Base-by-base conservation (phyloP, 2,888 invertebrate genomes). In the Hyalella azteca region DNA sequence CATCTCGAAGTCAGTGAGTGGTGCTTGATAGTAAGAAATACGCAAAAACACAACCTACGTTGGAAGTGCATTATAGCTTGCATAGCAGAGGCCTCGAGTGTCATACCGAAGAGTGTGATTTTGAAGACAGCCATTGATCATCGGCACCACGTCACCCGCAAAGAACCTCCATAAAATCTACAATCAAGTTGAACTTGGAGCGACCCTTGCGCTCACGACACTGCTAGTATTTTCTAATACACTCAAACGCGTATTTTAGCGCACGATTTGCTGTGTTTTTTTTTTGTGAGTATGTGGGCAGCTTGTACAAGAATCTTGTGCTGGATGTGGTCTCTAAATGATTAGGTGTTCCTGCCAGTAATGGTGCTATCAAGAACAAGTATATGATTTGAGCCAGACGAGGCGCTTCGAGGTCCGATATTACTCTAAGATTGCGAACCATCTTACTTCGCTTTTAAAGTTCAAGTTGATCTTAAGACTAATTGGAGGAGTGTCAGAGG, bases 281-380 rank as follows among this genome's bases (percentile, higher is more conserved):
- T 66, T 54, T 54, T 54, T 54, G 54, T 54, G 26, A 54, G 54
- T 54, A n/a, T n/a, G 54, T 32, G 66, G 36, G 66, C 66, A 36
- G 66, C 66, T n/a, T 66, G 66, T 32, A 66, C 19, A 36, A 66
- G 66, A 36, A 66, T 66, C 66, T 66, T 66, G 66, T 66, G 36
- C 66, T 66, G 66, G 66, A 66, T 66, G 66, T 66, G 66, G 66
- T 66, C 66, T 32, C 66, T 66, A 66, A 66, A 66, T 66, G 66
- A 66, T 66, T 4, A 66, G 66, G 66, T 66, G 66, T 66, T 66
- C 66, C 66, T 66, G 66, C 36, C 39, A 32, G 36, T 66, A 66
- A 66, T 66, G 36, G 66, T 36, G 66, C 66, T 32, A 66, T 66
- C 66, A 36, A 66, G 66, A 66, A 66, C 66, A 66, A 66, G 66